A percentile compares a stretch with the other conserved stretches of the same genome.
These are phyloP conservation scores for Hydractinia echinata DNA, from an alignment of 30 jellyfish, hydroid and myxozoan species.

Conservation along the genomic window DNA sequence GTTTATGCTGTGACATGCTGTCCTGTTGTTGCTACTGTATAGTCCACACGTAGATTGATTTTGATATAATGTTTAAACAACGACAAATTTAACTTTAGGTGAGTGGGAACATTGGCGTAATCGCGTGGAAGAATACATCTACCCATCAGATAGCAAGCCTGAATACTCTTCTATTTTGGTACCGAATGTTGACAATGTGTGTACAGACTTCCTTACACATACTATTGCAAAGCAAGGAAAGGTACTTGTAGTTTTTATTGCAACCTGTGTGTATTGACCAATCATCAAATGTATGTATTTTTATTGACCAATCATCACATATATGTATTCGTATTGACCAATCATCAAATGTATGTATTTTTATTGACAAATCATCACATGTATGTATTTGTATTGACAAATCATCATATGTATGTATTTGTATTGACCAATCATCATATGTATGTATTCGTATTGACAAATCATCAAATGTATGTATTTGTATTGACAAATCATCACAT, in stretches of 20 bases:
- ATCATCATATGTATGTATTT: too few relatives aligned
- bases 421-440: too few relatives aligned
- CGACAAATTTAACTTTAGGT: conserved; percentile 36
- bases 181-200: conserved; percentile 92
- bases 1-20: neutral
- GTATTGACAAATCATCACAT: too few relatives aligned
- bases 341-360: too few relatives aligned
- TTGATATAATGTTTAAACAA: neutral
- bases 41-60: neutral
- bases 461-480: too few relatives aligned
- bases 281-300: too few relatives aligned
- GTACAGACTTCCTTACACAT: conserved; percentile 75
- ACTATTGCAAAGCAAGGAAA: conserved; percentile 89
- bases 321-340: too few relatives aligned
- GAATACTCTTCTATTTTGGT: conserved; percentile 83
- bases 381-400: too few relatives aligned
- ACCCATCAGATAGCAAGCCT: conserved; percentile 84
- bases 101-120: conserved; percentile 92
- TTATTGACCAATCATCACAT: too few relatives aligned
- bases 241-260: conserved; percentile 15
- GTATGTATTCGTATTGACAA: too few relatives aligned
- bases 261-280: too few relatives aligned
- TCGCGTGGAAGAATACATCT: conserved; percentile 78
- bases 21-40: neutral
- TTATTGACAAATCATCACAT: too few relatives aligned